Conservation (phyloP, 1,140 invertebrate genomes). For the Apolygus lucorum region DNA sequence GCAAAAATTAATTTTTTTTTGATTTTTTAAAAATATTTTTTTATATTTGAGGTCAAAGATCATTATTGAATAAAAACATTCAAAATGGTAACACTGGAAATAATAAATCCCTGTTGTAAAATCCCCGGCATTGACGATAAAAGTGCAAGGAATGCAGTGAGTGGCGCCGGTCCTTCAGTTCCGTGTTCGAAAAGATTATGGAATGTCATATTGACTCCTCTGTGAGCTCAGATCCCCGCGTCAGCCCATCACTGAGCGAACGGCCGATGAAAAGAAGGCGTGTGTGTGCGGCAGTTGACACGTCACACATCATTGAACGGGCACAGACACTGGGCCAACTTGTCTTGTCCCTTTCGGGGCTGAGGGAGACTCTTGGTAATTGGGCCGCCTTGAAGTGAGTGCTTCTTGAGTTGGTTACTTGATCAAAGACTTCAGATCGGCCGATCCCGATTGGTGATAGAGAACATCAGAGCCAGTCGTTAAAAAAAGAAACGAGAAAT, state of each 20-base stretch:
- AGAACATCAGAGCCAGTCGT: neutral
- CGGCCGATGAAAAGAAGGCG: neutral
- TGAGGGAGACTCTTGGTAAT: neutral
- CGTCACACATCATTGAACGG: slow-evolving; percentile 10
- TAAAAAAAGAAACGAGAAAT: neutral
- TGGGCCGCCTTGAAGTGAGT: slow-evolving; percentile 12
- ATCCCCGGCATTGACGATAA: too few relatives aligned
- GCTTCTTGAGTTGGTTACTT: neutral
- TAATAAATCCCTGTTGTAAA: too few relatives aligned
- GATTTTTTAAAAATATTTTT: too few relatives aligned
- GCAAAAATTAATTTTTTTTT: too few relatives aligned
- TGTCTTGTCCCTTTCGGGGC: neutral
- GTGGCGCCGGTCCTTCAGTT: neutral
- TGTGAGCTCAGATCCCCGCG: neutral
- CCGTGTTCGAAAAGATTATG: neutral
- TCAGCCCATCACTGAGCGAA: neutral
- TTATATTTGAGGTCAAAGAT: too few relatives aligned
- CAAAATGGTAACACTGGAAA: too few relatives aligned
- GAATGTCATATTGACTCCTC: slow-evolving; percentile 8
- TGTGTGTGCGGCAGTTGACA: neutral
- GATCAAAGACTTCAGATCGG: slow-evolving; percentile 11
- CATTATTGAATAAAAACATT: too few relatives aligned
- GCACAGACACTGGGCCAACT: slow-evolving; percentile 14
- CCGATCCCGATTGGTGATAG: slow-evolving; percentile 12
- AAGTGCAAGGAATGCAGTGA: neutral